A percentile compares a stretch with the other conserved stretches of the same genome.
These are phyloP conservation scores for Pseudorhiza aurosa DNA, from an alignment of 30 jellyfish, hydroid and myxozoan genomes.

Conservation along the genomic window DNA sequence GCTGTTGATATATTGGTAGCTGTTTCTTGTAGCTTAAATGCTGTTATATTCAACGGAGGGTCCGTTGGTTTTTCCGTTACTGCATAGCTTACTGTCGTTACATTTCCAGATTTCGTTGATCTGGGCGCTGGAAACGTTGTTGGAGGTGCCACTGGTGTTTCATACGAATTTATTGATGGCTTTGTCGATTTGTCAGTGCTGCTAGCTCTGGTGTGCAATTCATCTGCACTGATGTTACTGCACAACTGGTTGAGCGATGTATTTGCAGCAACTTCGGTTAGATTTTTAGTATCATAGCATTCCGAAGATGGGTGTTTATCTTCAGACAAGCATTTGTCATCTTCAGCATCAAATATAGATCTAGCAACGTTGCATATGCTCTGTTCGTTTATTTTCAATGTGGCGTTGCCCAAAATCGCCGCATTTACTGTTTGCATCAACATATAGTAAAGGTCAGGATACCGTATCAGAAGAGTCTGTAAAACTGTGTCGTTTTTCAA, in stretches of 20 bases:
- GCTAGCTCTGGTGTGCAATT: too few species aligned
- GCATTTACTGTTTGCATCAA: background rate
- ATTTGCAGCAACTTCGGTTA: background rate
- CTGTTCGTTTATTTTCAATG: background rate
- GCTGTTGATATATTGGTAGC: background rate
- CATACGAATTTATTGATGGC: background rate
- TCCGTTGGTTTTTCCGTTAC: too few species aligned
- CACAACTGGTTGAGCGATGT: constrained; percentile 10
- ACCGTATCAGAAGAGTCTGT: background rate
- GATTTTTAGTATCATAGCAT: background rate
- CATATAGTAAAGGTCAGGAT: background rate
- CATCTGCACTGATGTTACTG: background rate
- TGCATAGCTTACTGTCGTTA: background rate
- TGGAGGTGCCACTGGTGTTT: background rate
- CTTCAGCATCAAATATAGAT: background rate
- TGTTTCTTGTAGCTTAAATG: background rate
- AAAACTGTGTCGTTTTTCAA: constrained; percentile 1
- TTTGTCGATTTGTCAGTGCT: too few species aligned
- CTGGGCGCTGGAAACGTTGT: background rate
- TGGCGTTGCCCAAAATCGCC: background rate
- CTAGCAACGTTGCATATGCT: background rate
- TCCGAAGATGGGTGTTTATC: background rate
- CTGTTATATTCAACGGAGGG: background rate
- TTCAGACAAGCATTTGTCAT: background rate
- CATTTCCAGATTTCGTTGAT: background rate